phyloP scores from a whole-genome alignment of 92 coral and sea anemone species.

The Zoanthus gigantus region DNA sequence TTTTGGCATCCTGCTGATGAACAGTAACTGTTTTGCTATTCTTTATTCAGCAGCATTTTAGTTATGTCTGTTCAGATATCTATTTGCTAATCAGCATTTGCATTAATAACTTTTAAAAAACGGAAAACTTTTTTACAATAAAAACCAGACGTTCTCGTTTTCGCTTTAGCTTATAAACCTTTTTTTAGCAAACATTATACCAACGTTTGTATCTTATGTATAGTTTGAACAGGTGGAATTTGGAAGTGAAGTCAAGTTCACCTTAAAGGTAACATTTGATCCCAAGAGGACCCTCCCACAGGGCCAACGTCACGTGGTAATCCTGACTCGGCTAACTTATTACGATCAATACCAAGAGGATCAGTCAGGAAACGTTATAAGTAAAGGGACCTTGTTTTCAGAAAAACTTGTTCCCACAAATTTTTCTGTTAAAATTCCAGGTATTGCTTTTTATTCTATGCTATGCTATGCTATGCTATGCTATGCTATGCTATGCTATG shows the following conservation, averaged over 20 bases:
- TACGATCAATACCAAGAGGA: constrained; percentile 63
- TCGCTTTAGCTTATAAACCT: too few species aligned
- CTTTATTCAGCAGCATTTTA: too few species aligned
- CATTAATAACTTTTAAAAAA: too few species aligned
- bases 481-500: too few species aligned
- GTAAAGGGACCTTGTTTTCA: constrained; percentile 64
- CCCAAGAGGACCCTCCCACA: constrained; percentile 68
- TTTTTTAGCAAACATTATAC: too few species aligned
- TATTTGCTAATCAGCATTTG: too few species aligned
- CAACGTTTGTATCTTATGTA: background rate
- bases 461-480: background rate
- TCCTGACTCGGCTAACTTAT: constrained; percentile 79
- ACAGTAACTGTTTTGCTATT: too few species aligned
- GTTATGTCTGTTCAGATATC: too few species aligned
- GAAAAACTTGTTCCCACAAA: constrained; percentile 58
- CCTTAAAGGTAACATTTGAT: constrained; percentile 80
- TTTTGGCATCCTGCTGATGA: too few species aligned
- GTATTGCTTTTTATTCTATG: constrained; percentile 41
- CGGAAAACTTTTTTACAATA: too few species aligned
- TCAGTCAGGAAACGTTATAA: constrained; percentile 64
- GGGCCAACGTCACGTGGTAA: constrained; percentile 79
- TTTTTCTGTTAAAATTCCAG: constrained; percentile 78
- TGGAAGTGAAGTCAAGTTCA: constrained; percentile 53
- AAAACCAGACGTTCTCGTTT: too few species aligned
- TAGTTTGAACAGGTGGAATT: constrained; percentile 67